Evolutionary conservation across 2,113 vertebrate species (phyloP), one percentile per base, ranked within the genome.

Genomic region (Tautogolabrus adspersus): DNA sequence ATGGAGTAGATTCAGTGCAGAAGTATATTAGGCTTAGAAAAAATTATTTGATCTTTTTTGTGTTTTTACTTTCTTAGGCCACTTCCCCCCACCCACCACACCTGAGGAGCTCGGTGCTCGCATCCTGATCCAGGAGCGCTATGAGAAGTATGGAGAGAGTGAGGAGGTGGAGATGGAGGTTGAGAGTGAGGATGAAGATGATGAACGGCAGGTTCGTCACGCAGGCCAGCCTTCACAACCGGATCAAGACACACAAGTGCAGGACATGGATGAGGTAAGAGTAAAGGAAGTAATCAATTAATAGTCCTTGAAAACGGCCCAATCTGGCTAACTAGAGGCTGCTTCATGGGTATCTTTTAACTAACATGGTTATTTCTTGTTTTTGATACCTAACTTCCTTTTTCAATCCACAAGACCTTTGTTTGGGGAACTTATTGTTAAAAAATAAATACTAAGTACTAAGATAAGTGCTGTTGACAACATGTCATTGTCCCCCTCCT

Each of bases 101-200:
- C 98, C 98, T 0, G 98, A 99, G 85, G 98, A 99, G 84, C 82
- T 99, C 22, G 98, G 98, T 0, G 98, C 98, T 81, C 96, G 98
- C 15, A 99, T 99, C 88, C 94, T 99, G 40, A 99, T 99, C 89
- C 98, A 99, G 68, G 98, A 99, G 70, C 97, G 98, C 64, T 99
- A 99, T 0, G 98, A 99, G 91, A 99, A 99, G 90, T 99, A 97
- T 83, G 98, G 98, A 8, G 98, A 99, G 91, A 99, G 98, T 2
- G 98, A 99, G 83, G 98, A 99, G 75, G 98, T 99, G 0, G 98
- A 99, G 86, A 99, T 99, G 98, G 98, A 99, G 88, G 98, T 99
- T 1, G 98, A 99, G 75, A 99, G 98, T 37, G 98, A 99, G 58
- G 97, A 98, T 62, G 98, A 99, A 23, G 97, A 97, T 0, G 95